Percentiles rank a stretch among this genome's conserved stretches.
Evolutionary conservation across 1,140 invertebrate species (phyloP).

Genomic region (Calliopsis andreniformis): DNA sequence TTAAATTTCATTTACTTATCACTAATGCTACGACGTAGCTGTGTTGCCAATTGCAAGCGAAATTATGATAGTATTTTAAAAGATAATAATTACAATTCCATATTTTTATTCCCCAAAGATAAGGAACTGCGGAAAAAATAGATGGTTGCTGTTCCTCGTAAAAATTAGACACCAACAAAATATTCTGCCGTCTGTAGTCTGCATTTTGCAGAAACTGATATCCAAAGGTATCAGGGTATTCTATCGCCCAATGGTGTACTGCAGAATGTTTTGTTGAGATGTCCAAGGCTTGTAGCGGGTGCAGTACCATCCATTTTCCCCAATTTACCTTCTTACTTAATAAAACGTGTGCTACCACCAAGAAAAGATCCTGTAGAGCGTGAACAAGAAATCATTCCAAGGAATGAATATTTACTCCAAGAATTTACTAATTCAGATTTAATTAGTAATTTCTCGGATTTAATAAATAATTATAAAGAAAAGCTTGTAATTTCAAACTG

Average conservation of each 20-base stretch:
- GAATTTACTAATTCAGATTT: background rate
- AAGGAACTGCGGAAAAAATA: background rate
- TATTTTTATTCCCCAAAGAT: constrained; percentile 1
- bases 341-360: background rate
- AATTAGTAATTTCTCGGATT: background rate
- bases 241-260: background rate
- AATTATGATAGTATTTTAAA: constrained; percentile 1
- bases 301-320: background rate
- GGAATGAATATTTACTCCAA: background rate
- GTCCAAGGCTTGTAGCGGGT: background rate
- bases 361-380: background rate
- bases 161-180: constrained; percentile 3
- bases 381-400: background rate
- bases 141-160: background rate
- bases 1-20: background rate
- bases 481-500: background rate
- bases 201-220: constrained; percentile 6
- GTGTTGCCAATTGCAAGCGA: background rate
- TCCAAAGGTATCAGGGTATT: background rate
- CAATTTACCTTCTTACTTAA: background rate
- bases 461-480: background rate
- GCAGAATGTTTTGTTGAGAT: constrained; percentile 1
- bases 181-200: background rate
- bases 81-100: background rate
- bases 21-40: background rate